phyloP scores from a whole-genome alignment of 1,140 invertebrate genomes.

The Saccostrea echinata region DNA sequence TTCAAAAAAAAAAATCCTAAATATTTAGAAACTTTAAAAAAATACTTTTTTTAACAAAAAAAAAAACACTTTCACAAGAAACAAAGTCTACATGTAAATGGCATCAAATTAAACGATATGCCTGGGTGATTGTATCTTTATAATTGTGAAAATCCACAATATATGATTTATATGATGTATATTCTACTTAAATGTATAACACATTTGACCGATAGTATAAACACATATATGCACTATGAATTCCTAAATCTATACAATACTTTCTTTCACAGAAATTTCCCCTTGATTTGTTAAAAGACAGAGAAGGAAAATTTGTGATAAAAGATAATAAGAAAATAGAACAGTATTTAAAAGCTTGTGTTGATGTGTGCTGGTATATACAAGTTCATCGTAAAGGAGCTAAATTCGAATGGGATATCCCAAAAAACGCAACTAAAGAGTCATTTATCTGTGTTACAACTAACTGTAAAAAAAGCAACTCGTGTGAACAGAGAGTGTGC shows the following conservation, averaged over 20 bases:
- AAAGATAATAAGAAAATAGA: not conserved
- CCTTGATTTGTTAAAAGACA: not conserved
- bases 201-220: not conserved
- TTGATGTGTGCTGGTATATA: not conserved
- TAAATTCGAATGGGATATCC: not conserved
- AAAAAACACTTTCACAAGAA: too few species aligned
- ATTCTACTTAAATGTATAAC: not conserved
- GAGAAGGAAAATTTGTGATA: not conserved
- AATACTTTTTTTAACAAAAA: too few species aligned
- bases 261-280: not conserved
- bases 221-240: not conserved
- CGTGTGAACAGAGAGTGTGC: not conserved
- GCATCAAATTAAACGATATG: too few species aligned
- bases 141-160: too few species aligned
- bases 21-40: too few species aligned
- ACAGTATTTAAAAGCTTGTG: not conserved
- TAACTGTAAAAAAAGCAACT: not conserved
- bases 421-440: not conserved
- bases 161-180: not conserved
- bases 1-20: too few species aligned
- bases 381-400: not conserved
- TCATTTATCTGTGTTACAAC: not conserved
- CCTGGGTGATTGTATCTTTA: too few species aligned
- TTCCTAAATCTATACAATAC: not conserved
- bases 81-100: too few species aligned